These are phyloP conservation scores for Habropoda laboriosa DNA, from an alignment of 1,140 invertebrate species.

Conservation along the genomic window DNA sequence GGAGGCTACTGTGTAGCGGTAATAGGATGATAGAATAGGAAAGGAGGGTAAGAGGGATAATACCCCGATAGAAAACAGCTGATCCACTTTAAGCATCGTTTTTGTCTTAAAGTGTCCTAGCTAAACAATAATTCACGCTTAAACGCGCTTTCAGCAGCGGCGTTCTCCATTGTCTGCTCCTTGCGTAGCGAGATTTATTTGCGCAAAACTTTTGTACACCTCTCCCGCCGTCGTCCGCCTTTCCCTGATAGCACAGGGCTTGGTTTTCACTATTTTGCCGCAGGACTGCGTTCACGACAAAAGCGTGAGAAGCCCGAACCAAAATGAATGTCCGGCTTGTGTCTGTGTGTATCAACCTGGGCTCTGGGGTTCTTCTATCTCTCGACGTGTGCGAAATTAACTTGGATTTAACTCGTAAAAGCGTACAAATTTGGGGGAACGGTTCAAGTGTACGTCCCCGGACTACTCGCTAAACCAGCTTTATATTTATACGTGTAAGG, in stretches of 20 bases:
- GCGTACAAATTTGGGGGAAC: slow-evolving; percentile 21
- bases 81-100: slow-evolving; percentile 68
- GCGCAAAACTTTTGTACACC: slow-evolving; percentile 66
- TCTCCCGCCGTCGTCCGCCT: slow-evolving; percentile 32
- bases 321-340: slow-evolving; percentile 54
- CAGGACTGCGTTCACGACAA: slow-evolving; percentile 58
- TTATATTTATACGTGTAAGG: slow-evolving; percentile 5
- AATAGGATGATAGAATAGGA: background rate
- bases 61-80: slow-evolving; percentile 62
- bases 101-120: slow-evolving; percentile 64
- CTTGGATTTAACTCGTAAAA: slow-evolving; percentile 36
- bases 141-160: slow-evolving; percentile 66
- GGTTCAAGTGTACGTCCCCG: slow-evolving; percentile 30
- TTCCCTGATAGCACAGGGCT: slow-evolving; percentile 54
- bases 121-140: slow-evolving; percentile 71
- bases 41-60: slow-evolving; percentile 33
- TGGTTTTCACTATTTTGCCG: slow-evolving; percentile 60
- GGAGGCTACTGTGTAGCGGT: background rate
- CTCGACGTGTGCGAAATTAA: slow-evolving; percentile 53
- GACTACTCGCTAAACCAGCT: slow-evolving; percentile 11
- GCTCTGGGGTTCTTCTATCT: background rate
- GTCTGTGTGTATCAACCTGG: slow-evolving; percentile 49
- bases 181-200: slow-evolving; percentile 68
- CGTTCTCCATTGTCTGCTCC: slow-evolving; percentile 65
- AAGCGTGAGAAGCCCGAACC: slow-evolving; percentile 42